Conservation (phyloP, 2,888 invertebrate genomes). For the Rhagonycha lutea region DNA sequence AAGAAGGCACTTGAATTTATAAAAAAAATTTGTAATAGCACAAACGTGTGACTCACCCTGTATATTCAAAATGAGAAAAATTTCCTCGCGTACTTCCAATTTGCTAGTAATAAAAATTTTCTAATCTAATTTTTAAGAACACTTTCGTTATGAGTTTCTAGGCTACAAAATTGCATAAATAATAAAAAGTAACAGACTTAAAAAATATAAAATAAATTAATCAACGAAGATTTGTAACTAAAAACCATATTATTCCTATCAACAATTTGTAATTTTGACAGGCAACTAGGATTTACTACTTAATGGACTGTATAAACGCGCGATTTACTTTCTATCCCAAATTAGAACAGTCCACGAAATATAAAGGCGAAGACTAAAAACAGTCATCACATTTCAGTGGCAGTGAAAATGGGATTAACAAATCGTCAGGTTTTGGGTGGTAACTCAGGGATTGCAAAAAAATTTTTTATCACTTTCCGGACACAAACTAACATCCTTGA, state of each 20-base stretch:
- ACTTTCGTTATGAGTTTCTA: not conserved
- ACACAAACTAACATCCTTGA: not conserved
- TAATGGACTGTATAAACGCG: not conserved
- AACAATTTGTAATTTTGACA: not conserved
- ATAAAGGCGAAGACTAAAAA: not conserved
- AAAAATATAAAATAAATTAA: not conserved
- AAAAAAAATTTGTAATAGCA: not conserved
- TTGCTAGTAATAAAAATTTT: conserved; percentile 1
- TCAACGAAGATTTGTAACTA: not conserved
- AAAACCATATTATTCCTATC: not conserved
- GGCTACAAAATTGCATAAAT: not conserved
- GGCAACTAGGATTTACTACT: not conserved
- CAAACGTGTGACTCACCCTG: not conserved
- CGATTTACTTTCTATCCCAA: not conserved
- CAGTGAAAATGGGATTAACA: not conserved
- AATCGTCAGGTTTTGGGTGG: not conserved
- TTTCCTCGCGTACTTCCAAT: not conserved
- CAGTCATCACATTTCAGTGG: not conserved
- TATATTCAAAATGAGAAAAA: not conserved
- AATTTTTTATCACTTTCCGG: not conserved
- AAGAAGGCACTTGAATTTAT: not conserved
- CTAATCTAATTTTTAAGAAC: not conserved
- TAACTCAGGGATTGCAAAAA: not conserved
- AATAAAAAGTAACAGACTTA: not conserved
- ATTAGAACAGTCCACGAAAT: not conserved